Conservation (phyloP, 2,888 invertebrate species). For the Ctenicera cuprea region DNA sequence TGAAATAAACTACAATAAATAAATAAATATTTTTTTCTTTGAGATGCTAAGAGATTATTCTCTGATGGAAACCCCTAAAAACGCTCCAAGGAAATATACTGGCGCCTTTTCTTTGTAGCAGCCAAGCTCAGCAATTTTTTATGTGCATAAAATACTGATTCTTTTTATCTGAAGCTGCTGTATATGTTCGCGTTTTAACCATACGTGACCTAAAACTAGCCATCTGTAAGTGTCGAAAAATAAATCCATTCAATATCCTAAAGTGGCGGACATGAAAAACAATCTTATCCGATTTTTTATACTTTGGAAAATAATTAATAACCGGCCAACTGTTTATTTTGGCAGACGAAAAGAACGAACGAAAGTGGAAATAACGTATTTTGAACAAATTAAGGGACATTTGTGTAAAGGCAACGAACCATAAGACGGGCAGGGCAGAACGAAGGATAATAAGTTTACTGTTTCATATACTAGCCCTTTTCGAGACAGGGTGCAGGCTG, state of each 20-base stretch:
- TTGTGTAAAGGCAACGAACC: background rate
- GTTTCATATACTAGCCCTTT: slow-evolving; percentile 4
- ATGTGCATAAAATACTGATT: slow-evolving; percentile 23
- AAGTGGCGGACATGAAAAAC: background rate
- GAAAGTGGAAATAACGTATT: background rate
- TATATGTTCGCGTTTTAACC: slow-evolving; percentile 17
- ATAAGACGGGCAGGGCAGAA: background rate
- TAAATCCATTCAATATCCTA: background rate
- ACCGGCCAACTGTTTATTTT: background rate
- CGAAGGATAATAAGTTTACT: slow-evolving; percentile 5
- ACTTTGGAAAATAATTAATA: background rate
- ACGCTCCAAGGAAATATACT: slow-evolving; percentile 16
- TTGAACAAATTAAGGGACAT: slow-evolving; percentile 7
- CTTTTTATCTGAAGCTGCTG: slow-evolving; percentile 4
- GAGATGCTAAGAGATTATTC: slow-evolving; percentile 25
- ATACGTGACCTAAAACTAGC: slow-evolving; percentile 10
- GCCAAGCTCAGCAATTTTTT: slow-evolving; percentile 28
- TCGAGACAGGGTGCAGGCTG: background rate
- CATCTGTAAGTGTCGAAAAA: background rate
- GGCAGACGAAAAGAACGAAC: too few relatives aligned
- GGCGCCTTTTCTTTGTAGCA: slow-evolving; percentile 15
- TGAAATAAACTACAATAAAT: background rate
- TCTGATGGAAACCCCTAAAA: slow-evolving; percentile 20
- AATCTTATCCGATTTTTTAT: background rate
- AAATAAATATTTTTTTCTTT: slow-evolving; percentile 1